These are phyloP conservation scores for Tapirus indicus DNA, from an alignment of 2,797 vertebrate genomes.

Conservation along the genomic window DNA sequence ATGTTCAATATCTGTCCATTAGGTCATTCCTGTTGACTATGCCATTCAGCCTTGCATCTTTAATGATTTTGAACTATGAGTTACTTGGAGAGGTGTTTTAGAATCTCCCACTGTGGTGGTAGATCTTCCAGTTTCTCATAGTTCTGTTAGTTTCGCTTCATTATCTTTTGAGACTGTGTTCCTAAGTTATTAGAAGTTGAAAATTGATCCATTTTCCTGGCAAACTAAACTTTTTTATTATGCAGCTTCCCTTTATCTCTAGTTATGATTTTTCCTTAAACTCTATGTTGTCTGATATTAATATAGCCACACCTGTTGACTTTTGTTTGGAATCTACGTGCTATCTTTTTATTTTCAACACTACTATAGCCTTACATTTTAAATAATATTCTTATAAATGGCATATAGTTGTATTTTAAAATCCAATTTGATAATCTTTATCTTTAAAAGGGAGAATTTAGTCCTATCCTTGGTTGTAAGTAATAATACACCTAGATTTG, in stretches of 20 bases:
- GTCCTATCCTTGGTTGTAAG: not conserved
- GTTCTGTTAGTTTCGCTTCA: not conserved
- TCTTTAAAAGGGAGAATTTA: not conserved
- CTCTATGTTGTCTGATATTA: not conserved
- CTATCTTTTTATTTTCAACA: not conserved
- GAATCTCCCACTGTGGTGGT: not conserved
- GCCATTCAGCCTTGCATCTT: not conserved
- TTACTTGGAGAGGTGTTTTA: not conserved
- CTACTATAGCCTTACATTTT: not conserved
- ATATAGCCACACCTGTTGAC: not conserved
- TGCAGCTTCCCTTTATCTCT: not conserved
- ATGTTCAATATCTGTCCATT: not conserved
- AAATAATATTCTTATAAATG: not conserved
- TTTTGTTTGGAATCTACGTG: not conserved
- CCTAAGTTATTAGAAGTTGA: not conserved
- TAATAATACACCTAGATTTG: not conserved
- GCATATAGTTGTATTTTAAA: not conserved
- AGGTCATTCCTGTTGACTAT: not conserved
- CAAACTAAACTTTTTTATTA: not conserved
- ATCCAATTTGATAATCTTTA: not conserved
- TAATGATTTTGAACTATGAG: not conserved
- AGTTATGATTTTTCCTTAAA: not conserved
- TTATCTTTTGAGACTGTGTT: not conserved
- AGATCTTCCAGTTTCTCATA: not conserved
- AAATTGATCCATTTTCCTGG: not conserved